Percentiles rank a stretch among this genome's conserved stretches.
Evolutionary conservation across 2,888 invertebrate genomes (phyloP).

Genomic region (Syritta pipiens): DNA sequence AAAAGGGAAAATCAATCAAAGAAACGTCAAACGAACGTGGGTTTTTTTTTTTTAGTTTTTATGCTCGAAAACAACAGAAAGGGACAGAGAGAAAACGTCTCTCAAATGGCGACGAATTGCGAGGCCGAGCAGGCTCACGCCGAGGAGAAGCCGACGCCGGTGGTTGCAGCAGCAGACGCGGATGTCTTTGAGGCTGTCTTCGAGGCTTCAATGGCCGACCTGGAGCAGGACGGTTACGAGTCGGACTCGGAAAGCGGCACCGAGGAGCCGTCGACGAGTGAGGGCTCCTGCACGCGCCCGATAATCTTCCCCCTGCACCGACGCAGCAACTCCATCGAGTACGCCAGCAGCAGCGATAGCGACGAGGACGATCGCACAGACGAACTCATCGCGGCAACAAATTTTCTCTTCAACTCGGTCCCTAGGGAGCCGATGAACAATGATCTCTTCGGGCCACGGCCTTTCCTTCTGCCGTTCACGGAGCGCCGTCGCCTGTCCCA

Average conservation of each 20-base stretch:
- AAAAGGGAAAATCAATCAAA: conserved; percentile 3
- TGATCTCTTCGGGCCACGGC: conserved; percentile 74
- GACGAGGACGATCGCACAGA: conserved; percentile 70
- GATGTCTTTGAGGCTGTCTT: conserved; percentile 78
- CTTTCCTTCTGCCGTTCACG: conserved; percentile 80
- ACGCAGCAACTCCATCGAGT: conserved; percentile 73
- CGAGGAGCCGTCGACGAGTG: conserved; percentile 69
- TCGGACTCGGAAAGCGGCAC: conserved; percentile 75
- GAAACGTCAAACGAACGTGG: no score
- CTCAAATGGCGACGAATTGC: conserved; percentile 76
- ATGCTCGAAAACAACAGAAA: no score
- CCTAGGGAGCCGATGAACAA: conserved; percentile 71
- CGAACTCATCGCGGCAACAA: conserved; percentile 70
- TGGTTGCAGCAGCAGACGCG: conserved; percentile 73
- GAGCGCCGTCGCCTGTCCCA: conserved; percentile 87
- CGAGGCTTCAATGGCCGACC: conserved; percentile 77
- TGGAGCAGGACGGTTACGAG: conserved; percentile 78
- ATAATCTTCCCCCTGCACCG: conserved; percentile 70
- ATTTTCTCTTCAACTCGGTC: conserved; percentile 70
- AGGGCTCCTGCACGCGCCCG: conserved; percentile 4
- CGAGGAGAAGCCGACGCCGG: not conserved
- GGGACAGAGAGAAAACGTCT: no score
- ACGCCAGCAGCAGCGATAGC: conserved; percentile 74
- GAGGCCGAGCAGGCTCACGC: conserved; percentile 55
- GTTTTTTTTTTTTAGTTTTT: no score